These are phyloP conservation scores for Drosophila siamana DNA, from an alignment of 2,888 invertebrate genomes.

Conservation along the genomic window DNA sequence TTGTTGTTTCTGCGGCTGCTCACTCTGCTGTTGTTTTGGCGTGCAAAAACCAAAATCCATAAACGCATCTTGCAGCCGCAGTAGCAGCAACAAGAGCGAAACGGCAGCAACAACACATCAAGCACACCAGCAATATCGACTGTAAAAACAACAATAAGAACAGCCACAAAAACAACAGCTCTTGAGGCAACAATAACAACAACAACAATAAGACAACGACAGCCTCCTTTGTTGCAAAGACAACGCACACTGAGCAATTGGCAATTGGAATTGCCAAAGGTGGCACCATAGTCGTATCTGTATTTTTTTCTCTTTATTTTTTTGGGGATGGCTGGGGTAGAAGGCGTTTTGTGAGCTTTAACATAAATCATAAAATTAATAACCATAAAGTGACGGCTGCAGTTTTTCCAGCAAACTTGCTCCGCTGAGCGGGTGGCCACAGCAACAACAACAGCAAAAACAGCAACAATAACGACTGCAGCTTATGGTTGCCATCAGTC, in stretches of 20 bases:
- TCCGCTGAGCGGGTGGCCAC: conserved; percentile 58
- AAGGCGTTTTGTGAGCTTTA: conserved; percentile 78
- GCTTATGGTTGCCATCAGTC: neutral
- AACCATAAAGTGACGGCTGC: conserved; percentile 84
- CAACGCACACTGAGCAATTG: conserved; percentile 59
- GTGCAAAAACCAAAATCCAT: conserved; percentile 72
- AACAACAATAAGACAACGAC: conserved; percentile 30
- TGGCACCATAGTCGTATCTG: conserved; percentile 19
- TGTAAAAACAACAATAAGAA: conserved; percentile 17
- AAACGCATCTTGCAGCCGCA: conserved; percentile 68
- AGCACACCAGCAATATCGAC: conserved; percentile 11
- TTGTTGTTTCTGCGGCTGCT: conserved; percentile 24
- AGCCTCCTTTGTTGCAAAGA: conserved; percentile 55
- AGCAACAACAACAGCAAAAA: neutral
- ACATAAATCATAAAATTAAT: conserved; percentile 85
- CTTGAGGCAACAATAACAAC: conserved; percentile 24
- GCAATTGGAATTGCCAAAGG: conserved; percentile 52
- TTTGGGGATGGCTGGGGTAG: neutral
- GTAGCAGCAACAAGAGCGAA: conserved; percentile 56
- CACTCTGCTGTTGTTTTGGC: conserved; percentile 40
- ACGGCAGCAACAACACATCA: conserved; percentile 54
- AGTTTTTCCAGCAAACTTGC: conserved; percentile 72
- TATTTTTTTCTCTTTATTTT: neutral
- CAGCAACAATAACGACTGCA: neutral
- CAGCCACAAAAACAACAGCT: conserved; percentile 32